These are phyloP conservation scores for Merluccius polli DNA, from an alignment of 2,797 vertebrate genomes.

Conservation along the genomic window DNA sequence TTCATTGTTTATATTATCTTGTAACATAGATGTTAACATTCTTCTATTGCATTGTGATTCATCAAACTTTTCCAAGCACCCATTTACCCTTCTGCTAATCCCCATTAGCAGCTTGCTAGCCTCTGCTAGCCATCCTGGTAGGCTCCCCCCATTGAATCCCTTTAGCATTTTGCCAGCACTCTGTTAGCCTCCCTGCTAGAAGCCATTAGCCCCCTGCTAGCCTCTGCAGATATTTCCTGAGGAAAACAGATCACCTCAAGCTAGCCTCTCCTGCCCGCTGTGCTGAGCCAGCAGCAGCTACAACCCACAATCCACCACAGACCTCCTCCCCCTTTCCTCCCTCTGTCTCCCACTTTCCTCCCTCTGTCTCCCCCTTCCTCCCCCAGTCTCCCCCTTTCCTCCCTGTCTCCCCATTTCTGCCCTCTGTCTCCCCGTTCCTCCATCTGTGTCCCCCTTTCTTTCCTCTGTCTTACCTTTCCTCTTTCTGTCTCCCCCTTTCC, in stretches of 20 bases:
- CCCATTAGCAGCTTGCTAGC: neutral
- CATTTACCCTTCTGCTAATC: neutral
- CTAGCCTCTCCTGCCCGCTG: slow-evolving; percentile 59
- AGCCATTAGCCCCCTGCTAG: slow-evolving; percentile 45
- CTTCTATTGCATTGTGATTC: neutral
- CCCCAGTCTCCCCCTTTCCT: neutral
- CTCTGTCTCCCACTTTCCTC: slow-evolving; percentile 44
- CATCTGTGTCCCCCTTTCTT: neutral
- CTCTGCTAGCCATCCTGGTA: neutral
- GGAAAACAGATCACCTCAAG: slow-evolving; percentile 73
- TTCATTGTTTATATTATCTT: no score
- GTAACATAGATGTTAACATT: neutral
- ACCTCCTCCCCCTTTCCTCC: slow-evolving; percentile 57
- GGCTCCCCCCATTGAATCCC: neutral
- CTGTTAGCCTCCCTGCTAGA: neutral
- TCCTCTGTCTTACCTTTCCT: slow-evolving; percentile 18
- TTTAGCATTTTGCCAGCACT: neutral
- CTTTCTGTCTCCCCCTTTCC: slow-evolving; percentile 16
- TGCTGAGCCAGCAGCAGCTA: slow-evolving; percentile 70
- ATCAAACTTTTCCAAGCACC: no score
- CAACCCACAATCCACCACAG: slow-evolving; percentile 69
- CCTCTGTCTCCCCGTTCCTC: slow-evolving; percentile 1
- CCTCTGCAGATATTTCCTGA: slow-evolving; percentile 78
- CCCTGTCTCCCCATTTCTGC: neutral
- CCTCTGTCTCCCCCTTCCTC: neutral